Conservation (phyloP, 2,888 invertebrate genomes). For the Pinctada fucata region DNA sequence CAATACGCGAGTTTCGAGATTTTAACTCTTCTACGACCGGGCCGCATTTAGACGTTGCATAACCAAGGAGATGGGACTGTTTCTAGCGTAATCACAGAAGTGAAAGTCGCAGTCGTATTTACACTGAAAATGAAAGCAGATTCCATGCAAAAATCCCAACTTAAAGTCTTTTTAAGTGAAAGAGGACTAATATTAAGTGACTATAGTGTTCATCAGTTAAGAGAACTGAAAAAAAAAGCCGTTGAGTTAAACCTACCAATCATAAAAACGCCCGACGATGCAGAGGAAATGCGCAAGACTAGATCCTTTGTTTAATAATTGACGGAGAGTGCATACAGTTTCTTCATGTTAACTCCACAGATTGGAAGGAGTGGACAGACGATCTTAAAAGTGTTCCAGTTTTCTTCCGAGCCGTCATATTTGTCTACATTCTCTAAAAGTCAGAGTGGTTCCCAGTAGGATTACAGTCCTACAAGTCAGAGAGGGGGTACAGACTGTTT, state of each 20-base stretch:
- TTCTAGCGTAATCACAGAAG: not conserved
- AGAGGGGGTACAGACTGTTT: too few species aligned
- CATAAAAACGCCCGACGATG: too few species aligned
- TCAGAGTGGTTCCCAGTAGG: not conserved
- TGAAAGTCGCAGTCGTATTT: not conserved
- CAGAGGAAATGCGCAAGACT: not conserved
- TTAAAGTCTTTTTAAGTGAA: slow-evolving; percentile 7
- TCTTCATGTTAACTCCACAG: not conserved
- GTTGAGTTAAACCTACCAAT: not conserved
- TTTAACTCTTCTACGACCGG: too few species aligned
- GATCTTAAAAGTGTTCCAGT: too few species aligned
- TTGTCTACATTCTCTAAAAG: slow-evolving; percentile 9
- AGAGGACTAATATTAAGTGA: slow-evolving; percentile 2
- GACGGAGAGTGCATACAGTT: slow-evolving; percentile 1
- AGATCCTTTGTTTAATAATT: slow-evolving; percentile 6
- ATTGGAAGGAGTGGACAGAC: not conserved
- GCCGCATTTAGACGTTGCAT: not conserved
- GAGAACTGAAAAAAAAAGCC: not conserved
- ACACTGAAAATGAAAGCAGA: not conserved
- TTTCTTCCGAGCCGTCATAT: not conserved
- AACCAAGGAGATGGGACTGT: not conserved
- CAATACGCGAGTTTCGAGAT: too few species aligned
- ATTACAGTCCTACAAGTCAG: not conserved
- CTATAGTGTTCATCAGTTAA: not conserved
- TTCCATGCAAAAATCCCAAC: slow-evolving; percentile 1